A percentile compares a stretch with the other conserved stretches of the same genome.
Conservation (phyloP, 2,113 vertebrate species). For the Hipposideros armiger region DNA sequence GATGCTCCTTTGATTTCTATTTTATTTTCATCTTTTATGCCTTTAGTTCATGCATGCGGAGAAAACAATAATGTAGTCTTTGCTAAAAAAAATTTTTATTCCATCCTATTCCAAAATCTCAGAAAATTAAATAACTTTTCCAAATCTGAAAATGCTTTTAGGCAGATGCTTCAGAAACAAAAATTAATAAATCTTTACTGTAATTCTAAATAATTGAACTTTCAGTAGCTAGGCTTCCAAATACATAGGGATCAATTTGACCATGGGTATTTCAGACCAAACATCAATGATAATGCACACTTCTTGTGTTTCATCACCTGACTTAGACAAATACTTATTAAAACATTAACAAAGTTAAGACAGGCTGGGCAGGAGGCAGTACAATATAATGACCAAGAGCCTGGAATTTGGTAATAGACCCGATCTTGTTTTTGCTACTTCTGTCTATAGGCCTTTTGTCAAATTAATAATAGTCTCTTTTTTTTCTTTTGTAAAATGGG, state of each 20-base stretch:
- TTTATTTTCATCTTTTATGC: conserved; percentile 64
- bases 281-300: background rate
- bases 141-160: conserved; percentile 52
- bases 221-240: background rate
- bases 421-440: background rate
- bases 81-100: conserved; percentile 52
- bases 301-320: background rate
- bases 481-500: background rate
- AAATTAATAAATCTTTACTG: background rate
- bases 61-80: conserved; percentile 57
- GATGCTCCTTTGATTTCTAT: conserved; percentile 55
- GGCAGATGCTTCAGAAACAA: background rate
- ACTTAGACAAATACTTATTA: background rate
- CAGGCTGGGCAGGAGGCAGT: background rate
- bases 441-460: background rate
- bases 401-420: background rate
- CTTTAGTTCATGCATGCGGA: conserved; percentile 28
- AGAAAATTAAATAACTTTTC: conserved; percentile 50
- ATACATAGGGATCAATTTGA: background rate
- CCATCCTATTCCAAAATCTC: conserved; percentile 30
- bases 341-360: background rate
- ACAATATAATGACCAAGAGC: background rate
- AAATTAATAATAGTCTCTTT: background rate
- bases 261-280: background rate
- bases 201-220: conserved; percentile 17